Conservation (phyloP, 2,888 invertebrate species). For the Stegana nigrithorax region DNA sequence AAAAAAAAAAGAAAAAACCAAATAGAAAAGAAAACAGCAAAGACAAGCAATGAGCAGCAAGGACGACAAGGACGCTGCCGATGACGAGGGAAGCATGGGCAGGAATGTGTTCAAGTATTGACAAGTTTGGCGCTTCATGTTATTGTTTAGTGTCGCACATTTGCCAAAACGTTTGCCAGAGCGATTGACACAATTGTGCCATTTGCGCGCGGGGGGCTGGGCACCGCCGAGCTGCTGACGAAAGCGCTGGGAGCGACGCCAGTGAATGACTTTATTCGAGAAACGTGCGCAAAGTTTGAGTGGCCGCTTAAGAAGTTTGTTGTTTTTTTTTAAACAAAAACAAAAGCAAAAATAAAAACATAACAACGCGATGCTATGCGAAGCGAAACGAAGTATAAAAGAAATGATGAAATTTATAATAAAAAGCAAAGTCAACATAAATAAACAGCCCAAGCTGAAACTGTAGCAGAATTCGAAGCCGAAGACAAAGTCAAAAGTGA, state of each 20-base stretch:
- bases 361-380: too few species aligned
- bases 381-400: conserved; percentile 57
- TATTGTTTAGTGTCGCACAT: conserved; percentile 60
- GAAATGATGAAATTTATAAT: conserved; percentile 23
- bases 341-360: conserved; percentile 37
- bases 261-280: conserved; percentile 55
- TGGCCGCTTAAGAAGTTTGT: conserved; percentile 45
- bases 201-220: conserved; percentile 44
- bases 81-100: too few species aligned
- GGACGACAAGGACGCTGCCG: too few species aligned
- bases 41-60: conserved; percentile 1
- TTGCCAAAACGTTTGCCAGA: conserved; percentile 61
- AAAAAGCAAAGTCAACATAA: not conserved
- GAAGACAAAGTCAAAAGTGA: not conserved
- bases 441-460: too few species aligned
- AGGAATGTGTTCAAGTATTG: conserved; percentile 44
- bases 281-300: conserved; percentile 62
- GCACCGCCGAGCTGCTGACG: conserved; percentile 54
- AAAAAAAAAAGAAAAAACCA: not conserved
- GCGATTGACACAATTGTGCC: conserved; percentile 62
- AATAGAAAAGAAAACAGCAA: conserved; percentile 12
- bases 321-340: conserved; percentile 16
- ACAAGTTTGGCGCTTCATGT: conserved; percentile 63
- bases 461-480: too few species aligned
- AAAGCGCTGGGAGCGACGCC: conserved; percentile 42